Conservation (phyloP, 1,140 invertebrate genomes). For the Drosophila orena region DNA sequence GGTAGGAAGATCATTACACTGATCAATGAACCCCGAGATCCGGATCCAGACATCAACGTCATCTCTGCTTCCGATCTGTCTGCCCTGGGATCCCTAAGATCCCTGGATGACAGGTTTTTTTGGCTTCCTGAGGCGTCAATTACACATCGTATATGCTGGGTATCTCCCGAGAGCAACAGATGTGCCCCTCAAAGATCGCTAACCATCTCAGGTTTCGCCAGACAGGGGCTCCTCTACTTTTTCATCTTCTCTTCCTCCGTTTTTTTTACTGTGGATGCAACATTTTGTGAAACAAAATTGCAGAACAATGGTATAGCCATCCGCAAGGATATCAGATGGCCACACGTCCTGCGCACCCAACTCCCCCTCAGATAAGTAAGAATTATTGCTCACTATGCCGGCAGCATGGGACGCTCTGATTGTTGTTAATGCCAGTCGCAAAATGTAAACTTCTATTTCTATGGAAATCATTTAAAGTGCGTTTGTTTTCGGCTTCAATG, state of each 20-base stretch:
- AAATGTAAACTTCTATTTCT: slow-evolving; percentile 33
- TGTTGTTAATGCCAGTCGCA: slow-evolving; percentile 25
- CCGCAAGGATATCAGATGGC: slow-evolving; percentile 38
- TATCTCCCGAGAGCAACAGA: slow-evolving; percentile 72
- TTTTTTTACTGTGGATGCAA: slow-evolving; percentile 30
- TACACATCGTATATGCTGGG: slow-evolving; percentile 47
- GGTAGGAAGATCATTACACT: slow-evolving; percentile 74
- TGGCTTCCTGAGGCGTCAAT: slow-evolving; percentile 74
- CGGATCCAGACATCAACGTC: slow-evolving; percentile 52
- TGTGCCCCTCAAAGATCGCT: slow-evolving; percentile 59
- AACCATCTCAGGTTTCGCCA: slow-evolving; percentile 64
- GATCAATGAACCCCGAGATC: slow-evolving; percentile 60
- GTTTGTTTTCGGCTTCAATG: slow-evolving; percentile 32
- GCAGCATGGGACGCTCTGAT: slow-evolving; percentile 3
- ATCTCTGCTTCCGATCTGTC: slow-evolving; percentile 77
- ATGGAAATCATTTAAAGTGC: slow-evolving; percentile 44
- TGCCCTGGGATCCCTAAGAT: slow-evolving; percentile 29
- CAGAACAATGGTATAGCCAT: slow-evolving; percentile 24
- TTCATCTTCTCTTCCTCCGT: slow-evolving; percentile 5
- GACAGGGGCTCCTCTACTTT: slow-evolving; percentile 53
- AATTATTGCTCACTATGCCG: slow-evolving; percentile 36
- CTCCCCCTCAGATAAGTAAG: slow-evolving; percentile 19
- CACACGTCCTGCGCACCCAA: background rate
- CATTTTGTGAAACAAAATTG: slow-evolving; percentile 15
- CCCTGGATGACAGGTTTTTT: slow-evolving; percentile 32